Evolutionary conservation across 2,113 vertebrate species (phyloP).

Genomic region (Mus pahari): DNA sequence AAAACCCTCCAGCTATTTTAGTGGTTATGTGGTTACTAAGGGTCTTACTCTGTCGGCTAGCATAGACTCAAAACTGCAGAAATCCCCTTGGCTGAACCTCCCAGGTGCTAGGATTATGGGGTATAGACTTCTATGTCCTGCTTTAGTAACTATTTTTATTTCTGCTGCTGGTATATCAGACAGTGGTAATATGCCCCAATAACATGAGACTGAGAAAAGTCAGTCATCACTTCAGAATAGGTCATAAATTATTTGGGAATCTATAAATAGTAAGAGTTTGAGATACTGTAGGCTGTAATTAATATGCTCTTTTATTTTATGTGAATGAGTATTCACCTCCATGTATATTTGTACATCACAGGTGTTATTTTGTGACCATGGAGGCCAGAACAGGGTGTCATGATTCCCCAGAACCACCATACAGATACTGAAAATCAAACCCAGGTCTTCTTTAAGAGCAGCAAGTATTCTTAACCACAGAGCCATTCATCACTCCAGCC

Average conservation of each 20-base stretch:
- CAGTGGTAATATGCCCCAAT: background rate
- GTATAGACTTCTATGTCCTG: background rate
- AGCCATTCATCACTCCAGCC: background rate
- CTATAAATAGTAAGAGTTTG: background rate
- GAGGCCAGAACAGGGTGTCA: background rate
- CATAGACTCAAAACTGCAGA: background rate
- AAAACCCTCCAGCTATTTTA: background rate
- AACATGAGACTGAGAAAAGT: slow-evolving; percentile 47
- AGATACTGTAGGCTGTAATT: background rate
- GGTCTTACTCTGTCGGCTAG: background rate
- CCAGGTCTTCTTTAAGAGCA: background rate
- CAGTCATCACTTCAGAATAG: background rate
- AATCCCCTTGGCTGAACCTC: background rate
- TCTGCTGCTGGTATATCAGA: background rate
- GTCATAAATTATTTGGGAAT: slow-evolving; percentile 32
- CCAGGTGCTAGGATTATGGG: background rate
- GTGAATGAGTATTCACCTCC: background rate
- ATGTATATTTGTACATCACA: background rate
- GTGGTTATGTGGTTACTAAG: background rate
- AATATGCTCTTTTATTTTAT: background rate
- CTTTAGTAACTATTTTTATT: background rate
- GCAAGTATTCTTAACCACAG: background rate
- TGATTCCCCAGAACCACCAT: background rate
- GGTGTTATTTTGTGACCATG: background rate
- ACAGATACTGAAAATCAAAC: background rate